A percentile compares a stretch with the other conserved stretches of the same genome.
These are phyloP conservation scores for Trisateles emortualis DNA, from an alignment of 2,888 invertebrate genomes.

Conservation along the genomic window DNA sequence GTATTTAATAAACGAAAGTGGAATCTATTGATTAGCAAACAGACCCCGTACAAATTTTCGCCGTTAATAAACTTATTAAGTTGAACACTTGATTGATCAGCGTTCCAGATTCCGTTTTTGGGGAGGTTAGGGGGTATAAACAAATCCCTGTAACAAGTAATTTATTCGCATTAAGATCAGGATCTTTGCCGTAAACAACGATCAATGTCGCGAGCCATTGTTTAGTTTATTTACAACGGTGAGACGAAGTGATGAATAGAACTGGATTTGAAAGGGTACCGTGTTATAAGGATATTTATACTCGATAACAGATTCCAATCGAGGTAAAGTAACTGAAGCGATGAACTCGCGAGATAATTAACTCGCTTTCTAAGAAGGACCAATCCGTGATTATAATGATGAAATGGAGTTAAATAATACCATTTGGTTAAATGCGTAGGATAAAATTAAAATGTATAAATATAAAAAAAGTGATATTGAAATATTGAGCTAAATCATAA, in stretches of 20 bases:
- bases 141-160: constrained; percentile 53
- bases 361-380: neutral
- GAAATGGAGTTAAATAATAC: neutral
- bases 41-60: constrained; percentile 23
- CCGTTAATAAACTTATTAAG: constrained; percentile 51
- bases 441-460: no score
- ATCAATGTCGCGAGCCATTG: constrained; percentile 51
- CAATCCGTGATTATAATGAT: constrained; percentile 1
- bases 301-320: constrained; percentile 33
- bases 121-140: constrained; percentile 26
- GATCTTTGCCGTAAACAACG: constrained; percentile 56
- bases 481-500: no score
- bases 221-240: constrained; percentile 54
- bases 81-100: constrained; percentile 50
- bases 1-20: constrained; percentile 28
- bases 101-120: constrained; percentile 33
- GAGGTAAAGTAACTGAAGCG: constrained; percentile 21
- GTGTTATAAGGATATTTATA: constrained; percentile 36
- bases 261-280: constrained; percentile 33
- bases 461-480: no score
- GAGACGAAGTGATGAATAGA: constrained; percentile 44
- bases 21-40: no score
- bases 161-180: constrained; percentile 57
- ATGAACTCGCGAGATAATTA: constrained; percentile 38
- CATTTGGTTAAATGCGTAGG: neutral